These are phyloP conservation scores for Drosophila sulfurigaster DNA, from an alignment of 1,140 invertebrate genomes.

Conservation along the genomic window DNA sequence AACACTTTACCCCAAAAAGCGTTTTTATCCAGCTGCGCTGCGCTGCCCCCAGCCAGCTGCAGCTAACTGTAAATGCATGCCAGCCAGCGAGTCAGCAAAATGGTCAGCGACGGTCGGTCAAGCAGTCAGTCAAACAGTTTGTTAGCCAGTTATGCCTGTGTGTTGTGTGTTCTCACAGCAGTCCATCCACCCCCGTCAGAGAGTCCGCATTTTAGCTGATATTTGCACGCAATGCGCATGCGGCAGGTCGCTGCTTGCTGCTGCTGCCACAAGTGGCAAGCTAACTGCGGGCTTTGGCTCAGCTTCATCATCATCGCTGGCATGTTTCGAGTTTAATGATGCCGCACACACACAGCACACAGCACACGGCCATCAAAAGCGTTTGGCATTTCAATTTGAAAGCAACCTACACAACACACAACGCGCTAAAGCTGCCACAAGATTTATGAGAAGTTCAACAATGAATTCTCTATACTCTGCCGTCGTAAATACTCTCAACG, in stretches of 20 bases:
- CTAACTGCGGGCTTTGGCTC: constrained; percentile 30
- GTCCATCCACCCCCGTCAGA: constrained; percentile 50
- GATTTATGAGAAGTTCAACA: not conserved
- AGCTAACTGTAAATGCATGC: constrained; percentile 77
- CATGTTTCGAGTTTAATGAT: constrained; percentile 64
- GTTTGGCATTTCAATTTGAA: constrained; percentile 77
- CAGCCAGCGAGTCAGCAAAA: constrained; percentile 10
- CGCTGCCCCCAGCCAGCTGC: not conserved
- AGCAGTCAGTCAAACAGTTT: constrained; percentile 36
- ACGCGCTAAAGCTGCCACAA: constrained; percentile 29
- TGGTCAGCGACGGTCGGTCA: constrained; percentile 47
- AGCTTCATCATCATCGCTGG: constrained; percentile 42
- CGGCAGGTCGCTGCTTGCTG: constrained; percentile 11
- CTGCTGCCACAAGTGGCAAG: constrained; percentile 47
- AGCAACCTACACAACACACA: constrained; percentile 47
- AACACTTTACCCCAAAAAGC: constrained; percentile 58
- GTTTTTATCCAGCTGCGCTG: constrained; percentile 33
- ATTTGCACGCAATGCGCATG: constrained; percentile 71
- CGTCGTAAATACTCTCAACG: not conserved
- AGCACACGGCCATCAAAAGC: constrained; percentile 63
- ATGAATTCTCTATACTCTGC: constrained; percentile 30
- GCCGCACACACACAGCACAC: constrained; percentile 41
- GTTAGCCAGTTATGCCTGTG: constrained; percentile 17
- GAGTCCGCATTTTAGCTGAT: constrained; percentile 57
- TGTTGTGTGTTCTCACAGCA: constrained; percentile 38